Evolutionary conservation across 2,888 invertebrate genomes (phyloP), one percentile per base, ranked within the genome.

Genomic region (Hyppa rectilinea): DNA sequence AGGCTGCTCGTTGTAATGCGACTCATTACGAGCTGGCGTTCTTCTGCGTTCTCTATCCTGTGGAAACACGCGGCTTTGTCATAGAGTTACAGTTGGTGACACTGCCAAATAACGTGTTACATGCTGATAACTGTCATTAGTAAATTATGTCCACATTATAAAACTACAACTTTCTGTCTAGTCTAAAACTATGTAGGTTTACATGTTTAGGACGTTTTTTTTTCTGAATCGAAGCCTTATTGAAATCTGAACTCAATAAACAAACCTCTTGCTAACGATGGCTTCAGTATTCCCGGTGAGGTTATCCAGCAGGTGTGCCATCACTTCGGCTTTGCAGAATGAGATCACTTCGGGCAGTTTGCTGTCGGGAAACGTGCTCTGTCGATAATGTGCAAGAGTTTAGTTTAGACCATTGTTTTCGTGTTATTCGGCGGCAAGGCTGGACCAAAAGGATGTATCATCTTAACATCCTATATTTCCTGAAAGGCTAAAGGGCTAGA

Each of bases 301-400:
- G 58, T 91, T 98, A 65, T 98, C 97, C 62, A 96, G 93, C n/a
- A 98, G 96, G 82, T 97, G 97, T 36, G 96, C 95, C 38, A 98
- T 86, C 70, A 99, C 97, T 93, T 99, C 99, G 52, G 96, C 96
- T 88, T 98, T 98, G 90, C 98, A 99, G 94, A 98, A 98, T 7
- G 97, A 91, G 61, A 99, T 96, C 14, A 98, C 99, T 88, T 98
- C 98, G 3, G 97, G 96, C 61, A 98, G 95, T 93, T 99, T 99
- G 59, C 96, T 96, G 10, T 97, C 95, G 0, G 98, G 97, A 92
- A 99, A 99, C 0, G 98, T 98, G 72, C 96, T 96, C 97, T 97
- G 92, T 78, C 91, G 92, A 61, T 71, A 80, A 75, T 23, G 58
- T 58, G 66, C 43, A 58, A 7, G 38, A n/a, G 9, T 75, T 45